Percentiles rank a stretch among this genome's conserved stretches.
Conservation (phyloP, 2,797 vertebrate genomes). For the Psittacula echo region DNA sequence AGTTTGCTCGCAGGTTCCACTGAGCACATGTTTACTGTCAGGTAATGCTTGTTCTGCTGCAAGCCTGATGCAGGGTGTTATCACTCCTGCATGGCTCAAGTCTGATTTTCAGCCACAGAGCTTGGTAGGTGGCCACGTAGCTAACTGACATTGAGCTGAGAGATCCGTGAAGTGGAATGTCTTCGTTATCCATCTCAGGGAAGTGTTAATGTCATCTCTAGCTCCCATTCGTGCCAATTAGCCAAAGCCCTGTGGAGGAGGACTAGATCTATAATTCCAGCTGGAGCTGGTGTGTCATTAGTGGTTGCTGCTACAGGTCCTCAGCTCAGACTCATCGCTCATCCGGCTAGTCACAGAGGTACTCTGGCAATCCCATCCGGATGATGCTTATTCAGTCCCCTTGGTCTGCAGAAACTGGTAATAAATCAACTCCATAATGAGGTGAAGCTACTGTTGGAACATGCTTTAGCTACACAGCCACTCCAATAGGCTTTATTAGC, state of each 20-base stretch:
- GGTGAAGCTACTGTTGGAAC: neutral
- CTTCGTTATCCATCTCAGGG: neutral
- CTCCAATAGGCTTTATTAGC: neutral
- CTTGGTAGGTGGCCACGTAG: neutral
- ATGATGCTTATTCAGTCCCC: neutral
- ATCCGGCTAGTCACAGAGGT: neutral
- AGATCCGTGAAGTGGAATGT: neutral
- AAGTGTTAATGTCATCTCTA: conserved; percentile 2
- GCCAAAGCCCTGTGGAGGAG: neutral
- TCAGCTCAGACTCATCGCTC: neutral
- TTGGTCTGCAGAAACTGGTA: conserved; percentile 1
- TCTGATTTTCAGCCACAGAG: neutral
- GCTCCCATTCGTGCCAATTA: neutral
- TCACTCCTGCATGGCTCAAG: neutral
- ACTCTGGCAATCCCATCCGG: neutral
- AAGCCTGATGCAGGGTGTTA: neutral
- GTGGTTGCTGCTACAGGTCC: neutral
- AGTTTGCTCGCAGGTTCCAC: neutral
- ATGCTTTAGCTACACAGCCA: neutral
- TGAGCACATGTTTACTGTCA: neutral
- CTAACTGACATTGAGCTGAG: neutral
- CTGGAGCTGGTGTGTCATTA: neutral
- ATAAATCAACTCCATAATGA: conserved; percentile 18
- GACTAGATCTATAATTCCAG: neutral
- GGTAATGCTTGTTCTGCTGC: neutral